Conservation (phyloP, 2,888 invertebrate species). For the Acheta domesticus region DNA sequence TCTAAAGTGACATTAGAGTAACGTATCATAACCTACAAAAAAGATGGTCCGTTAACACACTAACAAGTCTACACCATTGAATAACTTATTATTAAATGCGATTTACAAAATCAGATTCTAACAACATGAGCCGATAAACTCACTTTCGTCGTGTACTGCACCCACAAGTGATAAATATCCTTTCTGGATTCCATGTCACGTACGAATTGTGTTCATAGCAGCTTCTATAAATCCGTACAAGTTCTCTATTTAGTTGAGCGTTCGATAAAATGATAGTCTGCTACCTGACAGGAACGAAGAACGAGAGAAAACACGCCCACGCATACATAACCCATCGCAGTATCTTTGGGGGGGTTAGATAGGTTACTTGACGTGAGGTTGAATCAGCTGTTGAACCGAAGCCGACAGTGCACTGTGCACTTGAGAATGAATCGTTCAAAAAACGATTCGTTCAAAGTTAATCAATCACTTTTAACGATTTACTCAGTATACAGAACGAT, state of each 20-base stretch:
- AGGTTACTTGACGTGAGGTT: neutral
- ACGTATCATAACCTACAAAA: no score
- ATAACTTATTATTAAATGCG: no score
- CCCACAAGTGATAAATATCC: slow-evolving; percentile 54
- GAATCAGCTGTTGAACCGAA: slow-evolving; percentile 12
- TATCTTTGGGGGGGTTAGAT: neutral
- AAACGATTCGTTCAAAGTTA: no score
- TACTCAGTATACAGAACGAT: no score
- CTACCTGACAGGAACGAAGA: neutral
- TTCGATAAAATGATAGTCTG: neutral
- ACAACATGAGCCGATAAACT: neutral
- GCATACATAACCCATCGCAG: neutral
- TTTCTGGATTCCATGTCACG: slow-evolving; percentile 47
- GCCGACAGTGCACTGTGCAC: neutral
- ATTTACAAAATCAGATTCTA: neutral
- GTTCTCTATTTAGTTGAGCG: no score
- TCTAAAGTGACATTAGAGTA: no score
- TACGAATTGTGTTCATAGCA: neutral
- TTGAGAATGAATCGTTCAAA: no score
- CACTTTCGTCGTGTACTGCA: slow-evolving; percentile 56
- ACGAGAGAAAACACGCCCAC: neutral
- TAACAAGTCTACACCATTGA: no score
- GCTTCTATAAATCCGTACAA: no score
- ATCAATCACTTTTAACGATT: no score
- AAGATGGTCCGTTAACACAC: no score